Conservation (phyloP, 2,113 vertebrate species). For the Salvelinus fontinalis region DNA sequence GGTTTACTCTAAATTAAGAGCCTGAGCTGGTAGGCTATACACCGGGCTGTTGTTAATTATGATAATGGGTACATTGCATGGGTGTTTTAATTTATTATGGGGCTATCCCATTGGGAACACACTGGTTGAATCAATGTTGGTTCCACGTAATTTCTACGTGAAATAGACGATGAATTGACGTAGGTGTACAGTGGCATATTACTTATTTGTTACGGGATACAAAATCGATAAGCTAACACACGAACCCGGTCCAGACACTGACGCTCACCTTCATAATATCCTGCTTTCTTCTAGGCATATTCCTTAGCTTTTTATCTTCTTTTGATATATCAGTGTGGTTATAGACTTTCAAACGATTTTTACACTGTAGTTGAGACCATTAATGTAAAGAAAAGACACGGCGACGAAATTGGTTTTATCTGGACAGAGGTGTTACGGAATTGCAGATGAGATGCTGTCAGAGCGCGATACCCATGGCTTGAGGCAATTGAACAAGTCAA, state of each 20-base stretch:
- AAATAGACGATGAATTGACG: too few relatives aligned
- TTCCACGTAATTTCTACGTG: too few relatives aligned
- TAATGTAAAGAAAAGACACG: slow-evolving; percentile 13
- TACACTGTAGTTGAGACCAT: neutral
- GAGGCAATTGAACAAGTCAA: slow-evolving; percentile 1
- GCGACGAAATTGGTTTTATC: slow-evolving; percentile 30
- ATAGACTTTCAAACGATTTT: neutral
- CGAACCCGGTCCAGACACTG: neutral
- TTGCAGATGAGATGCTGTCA: slow-evolving; percentile 42
- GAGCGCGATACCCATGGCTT: slow-evolving; percentile 26
- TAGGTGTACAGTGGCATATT: too few relatives aligned
- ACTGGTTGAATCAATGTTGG: too few relatives aligned
- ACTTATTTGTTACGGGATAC: neutral
- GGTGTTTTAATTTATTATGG: too few relatives aligned
- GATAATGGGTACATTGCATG: too few relatives aligned
- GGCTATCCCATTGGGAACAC: too few relatives aligned
- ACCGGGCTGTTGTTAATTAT: too few relatives aligned
- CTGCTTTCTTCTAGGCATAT: slow-evolving; percentile 33
- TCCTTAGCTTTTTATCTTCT: slow-evolving; percentile 3
- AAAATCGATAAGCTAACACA: neutral
- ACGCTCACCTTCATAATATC: slow-evolving; percentile 68
- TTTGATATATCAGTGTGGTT: neutral
- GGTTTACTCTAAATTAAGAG: slow-evolving; percentile 48
- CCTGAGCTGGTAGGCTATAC: slow-evolving; percentile 6
- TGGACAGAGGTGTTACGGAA: slow-evolving; percentile 54